Percentiles rank a stretch among this genome's conserved stretches.
Conservation (phyloP, 1,140 invertebrate genomes). For the Drosophila takahashii region DNA sequence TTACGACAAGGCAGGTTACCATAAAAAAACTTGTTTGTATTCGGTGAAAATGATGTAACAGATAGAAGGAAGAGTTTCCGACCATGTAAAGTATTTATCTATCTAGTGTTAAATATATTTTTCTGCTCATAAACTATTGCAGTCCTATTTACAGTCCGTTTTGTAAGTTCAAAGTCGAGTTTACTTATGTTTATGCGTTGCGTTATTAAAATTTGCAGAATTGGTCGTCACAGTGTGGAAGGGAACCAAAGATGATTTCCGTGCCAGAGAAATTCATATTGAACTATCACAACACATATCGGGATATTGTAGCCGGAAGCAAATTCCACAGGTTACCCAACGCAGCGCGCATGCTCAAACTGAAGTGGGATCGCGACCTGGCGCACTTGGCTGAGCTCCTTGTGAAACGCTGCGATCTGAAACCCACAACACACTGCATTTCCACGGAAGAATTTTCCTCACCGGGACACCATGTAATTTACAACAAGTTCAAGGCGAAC, state of each 20-base stretch:
- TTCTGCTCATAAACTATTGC: no score
- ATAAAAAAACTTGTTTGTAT: no score
- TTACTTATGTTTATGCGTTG: background rate
- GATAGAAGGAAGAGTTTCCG: no score
- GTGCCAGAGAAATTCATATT: background rate
- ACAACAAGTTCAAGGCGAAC: constrained; percentile 2
- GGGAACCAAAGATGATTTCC: background rate
- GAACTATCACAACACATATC: background rate
- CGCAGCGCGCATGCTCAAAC: background rate
- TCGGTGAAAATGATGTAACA: no score
- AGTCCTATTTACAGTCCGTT: no score
- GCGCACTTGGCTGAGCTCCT: background rate
- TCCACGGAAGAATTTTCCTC: background rate
- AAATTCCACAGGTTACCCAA: background rate
- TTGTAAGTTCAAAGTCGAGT: no score
- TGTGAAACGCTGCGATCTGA: background rate
- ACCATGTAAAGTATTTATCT: no score
- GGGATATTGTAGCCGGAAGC: background rate
- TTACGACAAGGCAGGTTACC: no score
- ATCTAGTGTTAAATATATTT: no score
- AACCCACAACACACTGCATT: background rate
- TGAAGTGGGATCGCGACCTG: background rate
- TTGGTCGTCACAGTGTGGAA: background rate
- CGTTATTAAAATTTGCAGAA: background rate
- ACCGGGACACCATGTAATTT: background rate